phyloP scores from a whole-genome alignment of 2,888 invertebrate genomes.

The Cephalotes varians region DNA sequence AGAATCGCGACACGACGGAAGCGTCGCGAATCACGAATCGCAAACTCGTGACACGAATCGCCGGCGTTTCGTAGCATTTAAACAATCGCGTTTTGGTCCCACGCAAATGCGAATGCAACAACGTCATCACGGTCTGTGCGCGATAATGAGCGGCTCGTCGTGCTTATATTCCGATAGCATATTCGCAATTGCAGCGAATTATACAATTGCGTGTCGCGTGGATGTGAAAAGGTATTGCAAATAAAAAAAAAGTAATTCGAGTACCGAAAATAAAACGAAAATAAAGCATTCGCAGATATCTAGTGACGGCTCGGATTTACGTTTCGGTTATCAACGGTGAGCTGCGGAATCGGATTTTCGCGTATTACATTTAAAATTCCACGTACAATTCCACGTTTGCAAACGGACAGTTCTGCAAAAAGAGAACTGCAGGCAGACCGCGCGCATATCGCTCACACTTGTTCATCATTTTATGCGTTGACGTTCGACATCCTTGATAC shows the following conservation, averaged over 20 bases:
- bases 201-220: neutral
- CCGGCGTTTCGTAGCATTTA: neutral
- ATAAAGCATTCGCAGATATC: neutral
- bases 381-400: neutral
- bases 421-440: neutral
- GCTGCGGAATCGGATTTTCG: neutral
- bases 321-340: neutral
- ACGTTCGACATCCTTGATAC: neutral
- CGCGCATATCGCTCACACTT: constrained; percentile 26
- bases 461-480: constrained; percentile 21
- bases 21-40: constrained; percentile 15
- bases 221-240: neutral
- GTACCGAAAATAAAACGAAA: neutral
- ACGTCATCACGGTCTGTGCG: neutral
- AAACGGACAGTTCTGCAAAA: neutral
- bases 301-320: neutral
- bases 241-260: neutral
- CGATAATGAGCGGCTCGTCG: constrained; percentile 1
- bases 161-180: neutral
- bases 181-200: constrained; percentile 14
- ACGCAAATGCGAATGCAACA: neutral
- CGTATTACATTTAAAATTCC: neutral
- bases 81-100: constrained; percentile 17
- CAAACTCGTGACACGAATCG: constrained; percentile 1
- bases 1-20: constrained; percentile 23